phyloP scores from a whole-genome alignment of 2,113 vertebrate genomes.

The Tachysurus fulvidraco region DNA sequence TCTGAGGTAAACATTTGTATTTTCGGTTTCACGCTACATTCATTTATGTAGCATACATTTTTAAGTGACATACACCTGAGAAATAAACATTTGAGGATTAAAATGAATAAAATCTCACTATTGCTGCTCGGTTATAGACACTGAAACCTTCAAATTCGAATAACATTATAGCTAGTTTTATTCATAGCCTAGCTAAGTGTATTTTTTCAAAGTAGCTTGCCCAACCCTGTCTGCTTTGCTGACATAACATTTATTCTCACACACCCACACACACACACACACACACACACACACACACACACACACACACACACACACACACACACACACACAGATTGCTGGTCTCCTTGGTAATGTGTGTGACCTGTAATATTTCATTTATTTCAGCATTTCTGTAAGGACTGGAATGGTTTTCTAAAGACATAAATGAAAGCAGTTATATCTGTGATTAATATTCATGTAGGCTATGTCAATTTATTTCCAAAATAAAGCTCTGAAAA shows the following conservation, averaged over 20 bases:
- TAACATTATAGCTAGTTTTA: not conserved
- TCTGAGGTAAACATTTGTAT: not conserved
- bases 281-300: not conserved
- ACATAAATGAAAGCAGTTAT: not conserved
- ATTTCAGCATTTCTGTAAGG: not conserved
- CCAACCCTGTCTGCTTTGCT: constrained; percentile 25
- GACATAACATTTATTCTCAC: constrained; percentile 21
- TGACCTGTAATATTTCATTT: not conserved
- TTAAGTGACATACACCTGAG: not conserved
- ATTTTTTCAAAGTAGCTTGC: not conserved
- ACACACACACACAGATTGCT: constrained; percentile 2
- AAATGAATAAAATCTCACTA: not conserved
- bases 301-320: not conserved
- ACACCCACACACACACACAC: not conserved
- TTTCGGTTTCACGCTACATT: not conserved
- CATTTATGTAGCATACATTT: not conserved
- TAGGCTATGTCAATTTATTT: constrained; percentile 1
- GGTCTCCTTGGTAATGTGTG: constrained; percentile 15
- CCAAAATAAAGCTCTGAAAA: constrained; percentile 9
- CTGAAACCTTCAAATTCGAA: not conserved
- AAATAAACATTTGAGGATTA: not conserved
- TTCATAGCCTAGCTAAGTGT: not conserved
- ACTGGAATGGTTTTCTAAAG: not conserved
- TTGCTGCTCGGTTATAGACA: not conserved
- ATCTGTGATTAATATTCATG: constrained; percentile 9